These are phyloP conservation scores for Urophycis tenuis DNA, from an alignment of 2,797 vertebrate genomes.

Conservation along the genomic window DNA sequence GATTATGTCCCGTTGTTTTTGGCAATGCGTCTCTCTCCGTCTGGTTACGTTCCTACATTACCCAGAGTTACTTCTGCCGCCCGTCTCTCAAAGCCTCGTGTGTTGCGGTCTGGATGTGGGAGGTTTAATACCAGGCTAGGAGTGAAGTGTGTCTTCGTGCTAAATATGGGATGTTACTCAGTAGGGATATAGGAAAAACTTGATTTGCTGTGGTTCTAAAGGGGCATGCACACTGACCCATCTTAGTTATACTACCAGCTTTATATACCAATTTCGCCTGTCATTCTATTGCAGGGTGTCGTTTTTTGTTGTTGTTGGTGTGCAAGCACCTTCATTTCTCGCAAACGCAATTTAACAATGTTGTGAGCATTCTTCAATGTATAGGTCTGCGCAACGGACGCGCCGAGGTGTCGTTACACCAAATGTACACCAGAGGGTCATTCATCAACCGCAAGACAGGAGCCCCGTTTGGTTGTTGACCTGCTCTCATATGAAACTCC, in stretches of 20 bases:
- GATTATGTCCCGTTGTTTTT: not conserved
- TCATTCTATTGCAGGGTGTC: no score
- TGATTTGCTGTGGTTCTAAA: not conserved
- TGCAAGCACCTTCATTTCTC: no score
- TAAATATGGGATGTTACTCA: not conserved
- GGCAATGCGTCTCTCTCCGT: not conserved
- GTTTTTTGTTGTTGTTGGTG: no score
- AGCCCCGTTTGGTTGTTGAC: not conserved
- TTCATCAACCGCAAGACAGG: not conserved
- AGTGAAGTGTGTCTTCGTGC: not conserved
- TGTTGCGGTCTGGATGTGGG: not conserved
- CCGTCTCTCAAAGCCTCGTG: not conserved
- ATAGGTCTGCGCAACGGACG: no score
- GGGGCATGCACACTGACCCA: not conserved
- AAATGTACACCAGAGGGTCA: not conserved
- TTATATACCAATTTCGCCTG: no score
- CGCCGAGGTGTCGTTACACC: not conserved
- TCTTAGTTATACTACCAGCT: no score
- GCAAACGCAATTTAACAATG: no score
- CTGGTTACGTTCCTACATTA: not conserved
- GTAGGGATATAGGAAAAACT: not conserved
- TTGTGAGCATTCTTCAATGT: no score
- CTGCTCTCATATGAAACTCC: not conserved
- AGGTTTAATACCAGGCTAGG: not conserved
- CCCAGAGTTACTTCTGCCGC: not conserved